phyloP scores from a whole-genome alignment of 2,797 vertebrate genomes.

The Chaetodon trifasciatus region DNA sequence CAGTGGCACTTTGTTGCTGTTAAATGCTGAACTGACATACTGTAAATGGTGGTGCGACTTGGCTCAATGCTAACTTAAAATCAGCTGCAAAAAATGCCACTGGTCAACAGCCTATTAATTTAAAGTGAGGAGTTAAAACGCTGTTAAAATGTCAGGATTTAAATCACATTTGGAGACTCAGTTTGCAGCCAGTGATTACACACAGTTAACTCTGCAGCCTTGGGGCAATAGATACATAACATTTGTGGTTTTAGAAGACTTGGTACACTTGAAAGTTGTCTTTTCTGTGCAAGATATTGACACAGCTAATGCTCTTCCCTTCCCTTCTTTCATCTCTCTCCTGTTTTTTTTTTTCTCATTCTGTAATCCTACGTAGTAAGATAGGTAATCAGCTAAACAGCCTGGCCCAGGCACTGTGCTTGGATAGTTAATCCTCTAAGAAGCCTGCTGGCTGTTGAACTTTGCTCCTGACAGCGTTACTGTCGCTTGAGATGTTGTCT shows the following conservation, averaged over 20 bases:
- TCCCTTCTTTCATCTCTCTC: neutral
- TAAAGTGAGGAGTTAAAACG: neutral
- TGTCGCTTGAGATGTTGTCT: constrained; percentile 38
- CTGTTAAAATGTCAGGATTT: no score
- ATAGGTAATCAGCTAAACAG: constrained; percentile 74
- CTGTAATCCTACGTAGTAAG: constrained; percentile 63
- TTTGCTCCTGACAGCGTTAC: constrained; percentile 74
- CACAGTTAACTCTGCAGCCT: neutral
- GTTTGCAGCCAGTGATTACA: neutral
- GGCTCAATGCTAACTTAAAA: no score
- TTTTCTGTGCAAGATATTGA: neutral
- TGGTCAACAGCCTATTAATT: neutral
- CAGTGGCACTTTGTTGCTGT: no score
- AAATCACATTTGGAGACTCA: neutral
- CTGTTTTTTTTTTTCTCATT: constrained; percentile 1
- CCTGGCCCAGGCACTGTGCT: constrained; percentile 54
- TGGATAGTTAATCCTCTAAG: constrained; percentile 69
- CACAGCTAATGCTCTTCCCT: constrained; percentile 5
- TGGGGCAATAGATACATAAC: neutral
- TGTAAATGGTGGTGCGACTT: no score
- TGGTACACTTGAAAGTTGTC: neutral
- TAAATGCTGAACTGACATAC: no score
- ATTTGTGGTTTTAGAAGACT: neutral
- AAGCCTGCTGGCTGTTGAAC: constrained; percentile 77
- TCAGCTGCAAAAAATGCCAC: no score